Evolutionary conservation across 2,797 vertebrate species (phyloP).

Genomic region (Muscicapa comitata): DNA sequence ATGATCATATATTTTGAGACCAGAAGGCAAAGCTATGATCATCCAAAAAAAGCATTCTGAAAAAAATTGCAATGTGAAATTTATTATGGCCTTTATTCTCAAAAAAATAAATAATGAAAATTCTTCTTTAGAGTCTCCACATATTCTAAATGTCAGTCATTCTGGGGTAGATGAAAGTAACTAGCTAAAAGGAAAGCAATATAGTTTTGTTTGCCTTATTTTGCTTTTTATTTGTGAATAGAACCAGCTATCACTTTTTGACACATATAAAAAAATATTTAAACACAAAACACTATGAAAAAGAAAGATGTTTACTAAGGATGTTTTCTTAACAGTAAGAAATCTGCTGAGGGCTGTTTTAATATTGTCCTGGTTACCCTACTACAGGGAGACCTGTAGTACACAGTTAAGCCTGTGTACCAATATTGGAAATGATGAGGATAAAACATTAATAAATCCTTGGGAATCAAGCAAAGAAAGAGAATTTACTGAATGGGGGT

Average conservation of each 20-base stretch:
- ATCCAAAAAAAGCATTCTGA: neutral
- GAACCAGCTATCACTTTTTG: neutral
- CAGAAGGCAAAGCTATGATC: neutral
- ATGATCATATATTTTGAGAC: neutral
- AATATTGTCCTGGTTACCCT: neutral
- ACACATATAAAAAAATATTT: neutral
- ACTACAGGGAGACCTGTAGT: neutral
- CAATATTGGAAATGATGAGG: neutral
- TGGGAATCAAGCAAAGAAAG: neutral
- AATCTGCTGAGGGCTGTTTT: neutral
- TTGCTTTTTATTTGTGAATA: neutral
- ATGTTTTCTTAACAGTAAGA: neutral
- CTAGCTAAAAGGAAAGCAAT: neutral
- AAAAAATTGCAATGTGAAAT: neutral
- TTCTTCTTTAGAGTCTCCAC: neutral
- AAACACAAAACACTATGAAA: neutral
- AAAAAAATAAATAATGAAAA: neutral
- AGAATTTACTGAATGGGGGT: accelerated
- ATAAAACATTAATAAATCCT: neutral
- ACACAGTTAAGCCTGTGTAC: neutral
- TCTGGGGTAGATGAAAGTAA: neutral
- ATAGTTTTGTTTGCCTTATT: neutral
- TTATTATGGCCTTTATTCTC: neutral
- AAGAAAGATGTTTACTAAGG: neutral
- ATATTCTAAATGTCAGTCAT: neutral